Evolutionary conservation across 2,888 invertebrate species (phyloP).

Genomic region (Liopterus haemorrhoidalis): DNA sequence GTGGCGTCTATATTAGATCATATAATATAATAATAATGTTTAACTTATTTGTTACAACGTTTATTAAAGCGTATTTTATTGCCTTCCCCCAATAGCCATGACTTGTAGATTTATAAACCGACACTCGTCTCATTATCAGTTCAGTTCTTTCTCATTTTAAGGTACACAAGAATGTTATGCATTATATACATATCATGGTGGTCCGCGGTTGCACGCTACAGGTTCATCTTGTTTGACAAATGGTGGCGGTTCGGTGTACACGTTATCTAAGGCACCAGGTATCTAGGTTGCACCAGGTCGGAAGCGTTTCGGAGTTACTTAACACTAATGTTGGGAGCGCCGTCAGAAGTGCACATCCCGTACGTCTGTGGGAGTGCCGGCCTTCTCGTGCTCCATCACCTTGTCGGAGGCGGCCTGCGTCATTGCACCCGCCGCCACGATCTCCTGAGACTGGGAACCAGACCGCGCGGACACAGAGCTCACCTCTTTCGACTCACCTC

Average conservation of each 20-base stretch:
- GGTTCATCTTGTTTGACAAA: background rate
- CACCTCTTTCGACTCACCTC: constrained; percentile 27
- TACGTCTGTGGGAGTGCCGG: constrained; percentile 80
- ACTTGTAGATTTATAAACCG: constrained; percentile 2
- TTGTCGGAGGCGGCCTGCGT: constrained; percentile 44
- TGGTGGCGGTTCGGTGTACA: constrained; percentile 1
- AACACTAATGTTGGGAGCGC: too few species aligned
- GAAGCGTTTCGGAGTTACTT: too few species aligned
- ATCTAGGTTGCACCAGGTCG: background rate
- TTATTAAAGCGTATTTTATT: constrained; percentile 45
- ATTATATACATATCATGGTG: too few species aligned
- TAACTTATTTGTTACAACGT: constrained; percentile 20
- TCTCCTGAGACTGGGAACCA: constrained; percentile 31
- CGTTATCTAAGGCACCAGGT: background rate
- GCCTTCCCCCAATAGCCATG: constrained; percentile 41
- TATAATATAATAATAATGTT: constrained; percentile 3
- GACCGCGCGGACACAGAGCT: constrained; percentile 25
- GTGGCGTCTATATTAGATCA: background rate
- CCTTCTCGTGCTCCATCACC: constrained; percentile 60
- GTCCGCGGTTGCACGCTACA: too few species aligned
- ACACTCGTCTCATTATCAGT: background rate
- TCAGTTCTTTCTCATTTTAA: constrained; percentile 1
- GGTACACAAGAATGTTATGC: too few species aligned
- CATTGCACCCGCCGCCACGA: constrained; percentile 39
- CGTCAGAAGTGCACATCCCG: constrained; percentile 72